Conservation (phyloP, 2,888 invertebrate genomes). For the Aplocera efformata region DNA sequence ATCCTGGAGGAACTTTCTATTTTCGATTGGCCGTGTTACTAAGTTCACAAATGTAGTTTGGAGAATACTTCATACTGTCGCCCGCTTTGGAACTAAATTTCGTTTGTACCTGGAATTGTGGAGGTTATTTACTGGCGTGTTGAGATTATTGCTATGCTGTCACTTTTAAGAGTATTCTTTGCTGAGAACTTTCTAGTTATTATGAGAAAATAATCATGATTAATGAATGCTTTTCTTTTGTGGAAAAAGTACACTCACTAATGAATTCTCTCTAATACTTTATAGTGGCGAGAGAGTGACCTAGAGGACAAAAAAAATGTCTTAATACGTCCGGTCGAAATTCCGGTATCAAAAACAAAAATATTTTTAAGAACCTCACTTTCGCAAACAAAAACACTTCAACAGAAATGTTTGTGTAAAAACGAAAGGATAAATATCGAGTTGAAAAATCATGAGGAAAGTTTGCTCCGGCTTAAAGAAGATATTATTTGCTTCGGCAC, state of each 20-base stretch:
- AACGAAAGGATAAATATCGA: constrained; percentile 10
- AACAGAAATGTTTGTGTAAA: constrained; percentile 2
- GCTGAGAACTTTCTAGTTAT: too few species aligned
- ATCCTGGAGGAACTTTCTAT: constrained; percentile 68
- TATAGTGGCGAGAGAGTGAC: too few species aligned
- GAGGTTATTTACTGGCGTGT: constrained; percentile 31
- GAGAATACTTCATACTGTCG: constrained; percentile 58
- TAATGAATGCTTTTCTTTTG: too few species aligned
- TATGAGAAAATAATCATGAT: too few species aligned
- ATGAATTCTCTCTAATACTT: too few species aligned
- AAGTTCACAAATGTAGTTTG: constrained; percentile 71
- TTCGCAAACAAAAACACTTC: too few species aligned
- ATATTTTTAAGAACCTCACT: too few species aligned
- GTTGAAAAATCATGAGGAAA: constrained; percentile 11
- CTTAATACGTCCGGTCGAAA: too few species aligned
- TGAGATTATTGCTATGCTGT: constrained; percentile 24
- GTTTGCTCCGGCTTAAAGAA: constrained; percentile 3
- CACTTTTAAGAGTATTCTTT: too few species aligned
- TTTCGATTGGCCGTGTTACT: constrained; percentile 76
- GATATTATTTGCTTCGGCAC: constrained; percentile 3
- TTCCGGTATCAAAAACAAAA: too few species aligned
- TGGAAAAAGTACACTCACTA: too few species aligned
- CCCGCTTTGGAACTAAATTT: constrained; percentile 57
- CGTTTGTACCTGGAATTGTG: constrained; percentile 54
- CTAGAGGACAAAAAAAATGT: too few species aligned